Conservation (phyloP, 2,888 invertebrate species). For the Odontocerum albicorne region DNA sequence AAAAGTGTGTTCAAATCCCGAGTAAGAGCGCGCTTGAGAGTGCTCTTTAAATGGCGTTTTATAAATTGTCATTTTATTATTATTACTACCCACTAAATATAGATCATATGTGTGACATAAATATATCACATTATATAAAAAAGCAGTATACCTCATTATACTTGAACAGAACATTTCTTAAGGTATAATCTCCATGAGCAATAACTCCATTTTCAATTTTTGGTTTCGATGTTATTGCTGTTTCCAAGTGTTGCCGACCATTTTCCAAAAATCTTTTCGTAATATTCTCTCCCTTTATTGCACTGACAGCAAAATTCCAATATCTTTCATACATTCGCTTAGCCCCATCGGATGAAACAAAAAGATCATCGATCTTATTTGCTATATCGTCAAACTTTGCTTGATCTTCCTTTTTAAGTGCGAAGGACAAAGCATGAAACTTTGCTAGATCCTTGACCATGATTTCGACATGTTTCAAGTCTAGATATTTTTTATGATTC, state of each 20-base stretch:
- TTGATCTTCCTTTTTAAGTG: too few relatives aligned
- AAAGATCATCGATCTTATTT: too few relatives aligned
- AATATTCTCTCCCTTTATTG: slow-evolving; percentile 13
- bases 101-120: too few relatives aligned
- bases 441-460: slow-evolving; percentile 41
- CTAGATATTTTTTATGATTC: slow-evolving; percentile 37
- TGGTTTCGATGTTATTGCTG: neutral
- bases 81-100: too few relatives aligned
- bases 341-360: slow-evolving; percentile 14
- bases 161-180: slow-evolving; percentile 40
- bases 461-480: slow-evolving; percentile 39
- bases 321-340: slow-evolving; percentile 25
- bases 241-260: slow-evolving; percentile 9
- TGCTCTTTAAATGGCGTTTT: too few relatives aligned
- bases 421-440: slow-evolving; percentile 41
- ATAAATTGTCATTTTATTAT: too few relatives aligned
- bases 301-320: slow-evolving; percentile 12
- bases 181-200: slow-evolving; percentile 40
- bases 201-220: slow-evolving; percentile 37
- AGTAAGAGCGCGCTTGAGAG: too few relatives aligned
- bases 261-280: slow-evolving; percentile 15
- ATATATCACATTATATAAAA: too few relatives aligned
- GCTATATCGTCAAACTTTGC: slow-evolving; percentile 22
- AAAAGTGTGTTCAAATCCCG: too few relatives aligned
- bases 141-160: slow-evolving; percentile 36